phyloP scores from a whole-genome alignment of 2,113 vertebrate species.

The Atrichornis clamosus region DNA sequence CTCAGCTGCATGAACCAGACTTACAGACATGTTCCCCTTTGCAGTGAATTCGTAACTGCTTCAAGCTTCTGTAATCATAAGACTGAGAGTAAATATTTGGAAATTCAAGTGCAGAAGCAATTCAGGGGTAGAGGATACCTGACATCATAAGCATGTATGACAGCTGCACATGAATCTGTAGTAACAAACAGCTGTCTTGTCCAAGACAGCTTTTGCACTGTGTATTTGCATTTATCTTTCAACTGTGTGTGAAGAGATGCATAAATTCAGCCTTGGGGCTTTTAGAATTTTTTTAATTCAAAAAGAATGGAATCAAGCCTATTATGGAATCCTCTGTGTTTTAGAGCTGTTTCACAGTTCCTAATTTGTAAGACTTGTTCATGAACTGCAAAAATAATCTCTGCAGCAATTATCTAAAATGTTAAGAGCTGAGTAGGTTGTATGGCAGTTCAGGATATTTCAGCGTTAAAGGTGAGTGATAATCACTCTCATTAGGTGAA shows the following conservation, averaged over 20 bases:
- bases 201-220: background rate
- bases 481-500: background rate
- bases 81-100: background rate
- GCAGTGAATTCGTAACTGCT: background rate
- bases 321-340: background rate
- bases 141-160: background rate
- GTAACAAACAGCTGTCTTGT: background rate
- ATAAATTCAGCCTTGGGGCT: background rate
- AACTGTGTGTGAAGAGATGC: background rate
- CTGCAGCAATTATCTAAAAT: conserved; percentile 36
- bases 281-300: background rate
- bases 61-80: background rate
- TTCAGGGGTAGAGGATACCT: background rate
- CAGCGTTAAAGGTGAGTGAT: background rate
- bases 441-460: conserved; percentile 5
- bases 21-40: background rate
- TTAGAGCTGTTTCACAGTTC: background rate
- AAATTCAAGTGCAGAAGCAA: background rate
- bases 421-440: conserved; percentile 39
- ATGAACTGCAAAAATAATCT: conserved; percentile 11
- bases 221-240: background rate
- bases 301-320: background rate
- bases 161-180: background rate
- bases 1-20: background rate
- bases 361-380: conserved; percentile 18